Evolutionary conservation across 2,888 invertebrate genomes (phyloP).

Genomic region (Leucophora obtusa): DNA sequence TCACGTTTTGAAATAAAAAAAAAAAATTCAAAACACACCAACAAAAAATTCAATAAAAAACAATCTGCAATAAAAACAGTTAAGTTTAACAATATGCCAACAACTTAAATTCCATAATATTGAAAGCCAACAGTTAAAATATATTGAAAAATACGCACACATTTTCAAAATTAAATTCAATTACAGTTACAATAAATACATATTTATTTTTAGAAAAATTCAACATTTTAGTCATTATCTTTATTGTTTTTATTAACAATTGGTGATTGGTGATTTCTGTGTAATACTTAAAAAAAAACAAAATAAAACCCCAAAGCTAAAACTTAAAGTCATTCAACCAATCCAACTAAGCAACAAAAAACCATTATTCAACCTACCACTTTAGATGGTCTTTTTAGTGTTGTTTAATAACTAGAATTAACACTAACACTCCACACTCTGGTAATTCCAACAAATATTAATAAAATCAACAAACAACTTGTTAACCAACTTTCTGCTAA

Average conservation of each 20-base stretch:
- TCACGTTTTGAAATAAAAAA: conserved; percentile 46
- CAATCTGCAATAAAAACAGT: conserved; percentile 40
- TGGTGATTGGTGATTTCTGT: neutral
- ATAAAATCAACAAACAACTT: conserved; percentile 36
- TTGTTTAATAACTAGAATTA: conserved; percentile 34
- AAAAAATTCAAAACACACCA: conserved; percentile 4
- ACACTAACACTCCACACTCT: conserved; percentile 16
- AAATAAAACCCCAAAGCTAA: conserved; percentile 14
- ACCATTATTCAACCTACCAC: neutral
- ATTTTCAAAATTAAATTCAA: conserved; percentile 11
- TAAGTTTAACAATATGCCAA: conserved; percentile 25
- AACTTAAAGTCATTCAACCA: conserved; percentile 40
- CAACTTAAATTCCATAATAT: conserved; percentile 28
- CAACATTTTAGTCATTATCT: conserved; percentile 1
- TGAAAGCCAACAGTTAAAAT: conserved; percentile 11
- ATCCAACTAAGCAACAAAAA: conserved; percentile 10
- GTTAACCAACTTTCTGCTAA: conserved; percentile 45
- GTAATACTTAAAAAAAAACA: conserved; percentile 23
- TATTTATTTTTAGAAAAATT: neutral
- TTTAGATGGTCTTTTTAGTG: conserved; percentile 24
- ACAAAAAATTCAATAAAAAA: conserved; percentile 17
- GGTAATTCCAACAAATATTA: conserved; percentile 14
- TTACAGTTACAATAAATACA: neutral
- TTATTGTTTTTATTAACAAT: conserved; percentile 5
- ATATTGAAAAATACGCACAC: neutral